Conservation (phyloP, 2,113 vertebrate species). For the Cyanoliseus patagonus region DNA sequence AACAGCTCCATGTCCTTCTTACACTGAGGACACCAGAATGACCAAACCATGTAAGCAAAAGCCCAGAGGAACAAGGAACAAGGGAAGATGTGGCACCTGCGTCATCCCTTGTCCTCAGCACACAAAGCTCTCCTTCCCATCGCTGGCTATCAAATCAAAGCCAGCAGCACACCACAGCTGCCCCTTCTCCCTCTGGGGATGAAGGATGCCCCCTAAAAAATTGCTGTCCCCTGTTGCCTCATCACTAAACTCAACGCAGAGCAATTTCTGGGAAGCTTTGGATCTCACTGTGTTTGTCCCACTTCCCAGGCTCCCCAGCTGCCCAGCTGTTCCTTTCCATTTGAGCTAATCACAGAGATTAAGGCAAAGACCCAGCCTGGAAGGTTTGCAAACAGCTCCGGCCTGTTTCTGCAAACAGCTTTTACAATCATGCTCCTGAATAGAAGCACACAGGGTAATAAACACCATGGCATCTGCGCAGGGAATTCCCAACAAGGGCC, state of each 20-base stretch:
- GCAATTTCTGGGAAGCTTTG: slow-evolving; percentile 57
- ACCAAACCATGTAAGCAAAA: neutral
- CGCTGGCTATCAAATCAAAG: neutral
- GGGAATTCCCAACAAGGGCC: neutral
- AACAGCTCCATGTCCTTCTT: neutral
- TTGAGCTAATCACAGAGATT: slow-evolving; percentile 59
- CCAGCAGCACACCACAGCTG: neutral
- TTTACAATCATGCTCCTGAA: neutral
- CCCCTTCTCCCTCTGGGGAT: neutral
- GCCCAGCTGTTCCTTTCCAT: slow-evolving; percentile 59
- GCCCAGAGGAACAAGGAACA: neutral
- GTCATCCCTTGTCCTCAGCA: neutral
- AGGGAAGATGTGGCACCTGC: neutral
- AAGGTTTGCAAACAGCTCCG: slow-evolving; percentile 54
- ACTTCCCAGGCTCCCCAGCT: slow-evolving; percentile 33
- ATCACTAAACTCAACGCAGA: neutral
- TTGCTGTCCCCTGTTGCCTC: neutral
- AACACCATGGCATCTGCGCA: neutral
- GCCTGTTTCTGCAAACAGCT: slow-evolving; percentile 26
- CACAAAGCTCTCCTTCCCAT: neutral
- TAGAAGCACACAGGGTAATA: slow-evolving; percentile 1
- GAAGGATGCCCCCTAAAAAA: neutral
- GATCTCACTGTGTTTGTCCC: slow-evolving; percentile 36
- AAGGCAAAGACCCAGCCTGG: slow-evolving; percentile 48
- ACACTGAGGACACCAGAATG: neutral